Evolutionary conservation across 2,888 invertebrate genomes (phyloP), one percentile per base, ranked within the genome.

Genomic region (Chorisops tibialis): DNA sequence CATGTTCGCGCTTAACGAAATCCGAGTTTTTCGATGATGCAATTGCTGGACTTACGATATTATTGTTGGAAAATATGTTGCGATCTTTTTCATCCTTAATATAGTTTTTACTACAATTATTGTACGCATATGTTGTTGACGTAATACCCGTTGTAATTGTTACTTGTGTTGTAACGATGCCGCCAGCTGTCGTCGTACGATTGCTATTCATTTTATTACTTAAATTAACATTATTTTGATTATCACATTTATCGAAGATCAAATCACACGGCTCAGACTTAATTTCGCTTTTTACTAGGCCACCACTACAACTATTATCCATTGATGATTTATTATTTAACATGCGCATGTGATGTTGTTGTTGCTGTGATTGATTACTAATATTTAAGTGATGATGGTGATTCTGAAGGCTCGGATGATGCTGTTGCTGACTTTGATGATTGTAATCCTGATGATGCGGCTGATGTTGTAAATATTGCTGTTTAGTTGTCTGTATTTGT

Each of bases 1-100:
- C 76, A 11, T 68, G 60, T 39, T 77, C 75, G 62, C 75, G 75
- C 58, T 77, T 69, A 39, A 60, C 50, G 38, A 43, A 56, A 37
- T 45, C 22, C n/a, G 45, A 43, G 18, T 45, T 56, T 19, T 56
- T 56, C 56, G 45, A 30, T 3, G 49, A 50, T 37, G 39, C 6
- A 18, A 49, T 48, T 22, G 45, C 16, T 6, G 48, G 19, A 7
- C 35, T 38, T 48, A 37, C 35, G 37, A 59, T 30, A 48, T 35
- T 59, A 59, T 22, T 59, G 48, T 59, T 59, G 48, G 47, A 45
- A 21, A 38, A 59, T 7, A 59, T 48, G 47, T 59, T 59, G 48
- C 39, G 47, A 59, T 59, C 59, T 19, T 59, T 47, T 38, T 59
- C 59, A 37, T 59, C 38, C 16, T 59, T 59, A 16, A 48, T 18